Conservation (phyloP, 64 coral and sea anemone species). For the Pocillopora verrucosa region DNA sequence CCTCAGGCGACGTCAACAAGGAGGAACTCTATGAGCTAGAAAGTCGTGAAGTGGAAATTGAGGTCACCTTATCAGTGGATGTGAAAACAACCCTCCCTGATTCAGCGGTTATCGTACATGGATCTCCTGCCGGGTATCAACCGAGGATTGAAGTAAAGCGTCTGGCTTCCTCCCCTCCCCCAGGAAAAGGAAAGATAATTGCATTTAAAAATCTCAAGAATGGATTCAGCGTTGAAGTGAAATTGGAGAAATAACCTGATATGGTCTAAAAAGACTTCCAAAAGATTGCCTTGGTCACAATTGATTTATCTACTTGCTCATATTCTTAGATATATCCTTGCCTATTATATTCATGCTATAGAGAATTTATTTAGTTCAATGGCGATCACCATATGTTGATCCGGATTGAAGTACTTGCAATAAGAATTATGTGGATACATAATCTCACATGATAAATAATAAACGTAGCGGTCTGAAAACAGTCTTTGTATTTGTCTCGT, state of each 20-base stretch:
- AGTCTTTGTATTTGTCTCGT: no score
- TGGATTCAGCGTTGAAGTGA: conserved; percentile 11
- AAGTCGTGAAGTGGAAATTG: neutral
- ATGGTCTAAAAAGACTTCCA: neutral
- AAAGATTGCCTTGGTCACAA: no score
- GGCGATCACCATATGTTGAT: no score
- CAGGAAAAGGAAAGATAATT: neutral
- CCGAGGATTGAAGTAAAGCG: neutral
- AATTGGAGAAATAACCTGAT: neutral
- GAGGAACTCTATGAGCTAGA: neutral
- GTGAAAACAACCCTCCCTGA: neutral
- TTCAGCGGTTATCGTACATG: neutral
- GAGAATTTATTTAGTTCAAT: no score
- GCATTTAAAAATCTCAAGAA: neutral
- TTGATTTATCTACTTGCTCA: no score
- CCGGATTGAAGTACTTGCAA: no score
- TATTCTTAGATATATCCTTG: no score
- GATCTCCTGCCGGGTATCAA: neutral
- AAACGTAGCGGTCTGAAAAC: no score
- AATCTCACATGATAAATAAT: no score
- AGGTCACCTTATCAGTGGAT: neutral
- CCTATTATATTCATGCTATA: no score
- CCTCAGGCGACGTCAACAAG: neutral
- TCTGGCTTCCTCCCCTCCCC: neutral
- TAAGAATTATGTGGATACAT: no score